phyloP scores from a whole-genome alignment of 2,888 invertebrate species.

The Microctonus hyperodae region DNA sequence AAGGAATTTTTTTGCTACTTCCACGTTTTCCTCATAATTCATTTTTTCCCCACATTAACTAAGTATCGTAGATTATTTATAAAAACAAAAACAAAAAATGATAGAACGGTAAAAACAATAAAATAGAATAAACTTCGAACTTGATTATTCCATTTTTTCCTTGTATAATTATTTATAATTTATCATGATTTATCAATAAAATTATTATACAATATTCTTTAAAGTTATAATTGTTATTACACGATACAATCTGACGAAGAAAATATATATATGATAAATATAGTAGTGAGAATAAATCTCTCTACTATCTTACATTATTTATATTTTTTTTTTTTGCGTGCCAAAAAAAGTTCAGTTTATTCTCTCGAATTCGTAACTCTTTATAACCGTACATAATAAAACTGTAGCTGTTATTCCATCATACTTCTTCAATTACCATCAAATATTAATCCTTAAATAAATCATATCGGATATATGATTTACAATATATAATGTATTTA shows the following conservation, averaged over 20 bases:
- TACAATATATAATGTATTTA: constrained; percentile 50
- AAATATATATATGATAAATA: constrained; percentile 55
- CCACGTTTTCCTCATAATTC: background rate
- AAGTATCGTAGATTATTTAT: constrained; percentile 1
- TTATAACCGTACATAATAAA: constrained; percentile 41
- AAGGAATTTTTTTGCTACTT: background rate
- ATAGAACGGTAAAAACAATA: constrained; percentile 3
- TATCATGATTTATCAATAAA: constrained; percentile 60
- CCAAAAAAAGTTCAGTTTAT: constrained; percentile 52
- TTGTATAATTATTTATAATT: constrained; percentile 59
- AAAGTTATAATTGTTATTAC: constrained; percentile 59
- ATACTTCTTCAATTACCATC: constrained; percentile 41
- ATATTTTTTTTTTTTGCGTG: constrained; percentile 48
- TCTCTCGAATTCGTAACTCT: constrained; percentile 27
- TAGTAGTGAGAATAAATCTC: constrained; percentile 62
- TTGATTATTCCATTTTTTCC: constrained; percentile 40
- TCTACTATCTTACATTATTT: constrained; percentile 62
- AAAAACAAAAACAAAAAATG: background rate
- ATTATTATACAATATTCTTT: constrained; percentile 62
- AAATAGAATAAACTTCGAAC: constrained; percentile 19
- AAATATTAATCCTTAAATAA: constrained; percentile 59
- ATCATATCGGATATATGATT: constrained; percentile 61
- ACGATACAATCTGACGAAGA: constrained; percentile 59
- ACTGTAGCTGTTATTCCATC: constrained; percentile 36
- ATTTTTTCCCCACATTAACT: background rate